Conservation (phyloP, 2,888 invertebrate genomes). For the Palloptera scutellata region DNA sequence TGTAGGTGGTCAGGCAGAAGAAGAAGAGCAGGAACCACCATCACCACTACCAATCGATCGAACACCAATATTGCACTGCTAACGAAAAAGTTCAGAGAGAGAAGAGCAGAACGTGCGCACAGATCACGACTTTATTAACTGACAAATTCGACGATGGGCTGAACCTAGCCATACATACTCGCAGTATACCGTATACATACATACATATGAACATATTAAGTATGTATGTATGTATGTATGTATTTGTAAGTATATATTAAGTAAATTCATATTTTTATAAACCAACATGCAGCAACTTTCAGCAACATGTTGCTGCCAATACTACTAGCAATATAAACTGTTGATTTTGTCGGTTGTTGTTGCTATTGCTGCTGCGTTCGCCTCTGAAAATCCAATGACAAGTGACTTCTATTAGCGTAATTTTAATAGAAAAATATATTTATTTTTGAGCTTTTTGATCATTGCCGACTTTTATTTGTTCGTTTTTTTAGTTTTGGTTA, state of each 20-base stretch:
- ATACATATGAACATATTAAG: background rate
- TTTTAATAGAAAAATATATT: constrained; percentile 37
- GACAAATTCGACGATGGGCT: constrained; percentile 22
- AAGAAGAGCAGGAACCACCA: constrained; percentile 1
- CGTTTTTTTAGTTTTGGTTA: background rate
- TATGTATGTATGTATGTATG: background rate
- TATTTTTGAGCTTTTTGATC: constrained; percentile 18
- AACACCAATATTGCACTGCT: constrained; percentile 15
- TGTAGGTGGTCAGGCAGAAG: constrained; percentile 39
- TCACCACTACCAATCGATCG: constrained; percentile 36
- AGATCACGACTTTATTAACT: constrained; percentile 59
- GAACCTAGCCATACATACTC: background rate
- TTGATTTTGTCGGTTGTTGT: too few species aligned
- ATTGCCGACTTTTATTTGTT: constrained; percentile 15
- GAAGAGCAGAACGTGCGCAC: constrained; percentile 47
- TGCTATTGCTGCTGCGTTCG: too few species aligned
- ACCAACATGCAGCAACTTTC: background rate
- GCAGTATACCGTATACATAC: background rate
- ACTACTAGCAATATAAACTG: background rate
- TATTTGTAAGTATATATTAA: background rate
- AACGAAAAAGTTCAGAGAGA: too few species aligned
- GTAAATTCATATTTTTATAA: background rate
- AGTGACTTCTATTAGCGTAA: constrained; percentile 43
- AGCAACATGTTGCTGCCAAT: too few species aligned
- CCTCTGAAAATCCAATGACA: constrained; percentile 42